Base-by-base conservation (phyloP, 2,113 vertebrate species). In the Rhinopomastus cyanomelas region DNA sequence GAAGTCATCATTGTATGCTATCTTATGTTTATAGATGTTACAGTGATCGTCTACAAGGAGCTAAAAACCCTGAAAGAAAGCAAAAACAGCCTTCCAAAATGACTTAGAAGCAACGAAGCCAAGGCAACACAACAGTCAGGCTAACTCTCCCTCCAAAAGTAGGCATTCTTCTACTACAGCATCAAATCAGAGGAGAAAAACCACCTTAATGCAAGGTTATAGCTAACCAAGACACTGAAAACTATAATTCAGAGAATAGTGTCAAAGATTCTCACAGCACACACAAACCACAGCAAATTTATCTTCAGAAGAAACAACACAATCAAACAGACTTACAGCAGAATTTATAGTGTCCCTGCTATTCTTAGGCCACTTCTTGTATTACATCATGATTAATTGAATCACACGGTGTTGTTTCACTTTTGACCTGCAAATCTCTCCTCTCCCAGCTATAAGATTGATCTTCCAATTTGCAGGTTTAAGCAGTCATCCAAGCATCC, bases 381-480 rank as follows among this genome's bases (percentile, higher is more conserved):
- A 21, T 8, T 49, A 42, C 36, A 30, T 9, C 80, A 48, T 77
- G 56, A 75, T 80, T 14, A 76, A 84, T 27, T 55, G 39, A 80
- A 76, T 77, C 30, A 39, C 27, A 77, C 10, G 12, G 5, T 56
- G 27, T 21, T 68, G 53, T 83, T 92, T 87, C 52, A 53, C 52
- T 88, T 85, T 44, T 78, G 73, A 81, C 86, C 69, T 93, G 52
- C 56, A 86, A 91, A 90, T 88, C 48, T 84, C 49, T 87, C 39
- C 13, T 29, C 34, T 83, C 46, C 16, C n/a, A 86, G 61, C 73
- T 78, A 64, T 64, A 77, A 83, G n/a, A 83, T 83, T 85, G 67
- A 93, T 88, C 66, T 83, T 88, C 68, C 37, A 64, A 34, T 83
- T 81, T 93, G 59, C 73, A 88, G 44, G 60, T 81, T 83, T 88